phyloP scores from a whole-genome alignment of 2,797 vertebrate species.

The Lateolabrax maculatus region DNA sequence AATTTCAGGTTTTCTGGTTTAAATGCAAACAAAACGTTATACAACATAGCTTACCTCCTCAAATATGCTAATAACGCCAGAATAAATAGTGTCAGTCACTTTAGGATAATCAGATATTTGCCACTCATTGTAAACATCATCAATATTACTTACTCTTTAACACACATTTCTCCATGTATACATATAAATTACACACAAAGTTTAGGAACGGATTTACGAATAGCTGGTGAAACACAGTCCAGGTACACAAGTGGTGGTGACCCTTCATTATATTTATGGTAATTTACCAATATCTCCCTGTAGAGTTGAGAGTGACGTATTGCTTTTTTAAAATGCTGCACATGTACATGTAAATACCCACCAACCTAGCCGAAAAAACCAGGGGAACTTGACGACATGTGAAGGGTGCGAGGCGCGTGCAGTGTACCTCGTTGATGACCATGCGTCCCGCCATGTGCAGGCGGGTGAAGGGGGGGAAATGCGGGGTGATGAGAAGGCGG shows the following conservation, averaged over 20 bases:
- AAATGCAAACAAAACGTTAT: no score
- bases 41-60: no score
- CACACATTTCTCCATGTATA: no score
- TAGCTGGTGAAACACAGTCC: not conserved
- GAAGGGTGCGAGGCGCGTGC: constrained; percentile 35
- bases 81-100: not conserved
- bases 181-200: not conserved
- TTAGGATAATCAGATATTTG: not conserved
- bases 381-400: constrained; percentile 28
- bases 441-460: constrained; percentile 82
- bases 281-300: not conserved
- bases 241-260: not conserved
- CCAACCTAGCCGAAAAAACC: constrained; percentile 1
- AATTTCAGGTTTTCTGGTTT: no score
- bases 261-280: not conserved
- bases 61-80: no score
- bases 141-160: no score
- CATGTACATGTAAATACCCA: constrained; percentile 40
- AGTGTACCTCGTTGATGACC: constrained; percentile 83
- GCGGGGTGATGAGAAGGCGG: constrained; percentile 78
- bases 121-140: not conserved
- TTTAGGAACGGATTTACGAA: not conserved
- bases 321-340: not conserved
- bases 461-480: constrained; percentile 77
- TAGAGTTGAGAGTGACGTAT: not conserved